Conservation (phyloP, 53 echinoderm and acorn worm genomes). For the Henricia sp. region DNA sequence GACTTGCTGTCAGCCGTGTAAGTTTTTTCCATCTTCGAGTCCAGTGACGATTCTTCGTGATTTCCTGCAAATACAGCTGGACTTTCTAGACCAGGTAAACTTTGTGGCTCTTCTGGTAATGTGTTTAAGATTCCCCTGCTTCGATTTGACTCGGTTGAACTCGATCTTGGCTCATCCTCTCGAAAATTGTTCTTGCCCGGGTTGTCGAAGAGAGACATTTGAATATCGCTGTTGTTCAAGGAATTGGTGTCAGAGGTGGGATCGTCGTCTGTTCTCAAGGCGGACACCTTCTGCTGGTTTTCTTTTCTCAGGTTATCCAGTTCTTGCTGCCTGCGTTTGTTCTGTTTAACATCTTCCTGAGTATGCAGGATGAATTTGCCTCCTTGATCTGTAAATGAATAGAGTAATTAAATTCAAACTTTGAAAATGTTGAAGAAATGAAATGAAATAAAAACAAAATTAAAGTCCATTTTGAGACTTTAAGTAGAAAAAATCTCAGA, state of each 20-base stretch:
- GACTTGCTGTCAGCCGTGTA: too few species aligned
- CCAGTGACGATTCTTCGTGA: too few species aligned
- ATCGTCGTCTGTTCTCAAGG: neutral
- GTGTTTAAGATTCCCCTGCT: constrained; percentile 10
- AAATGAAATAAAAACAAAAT: too few species aligned
- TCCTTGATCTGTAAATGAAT: constrained; percentile 45
- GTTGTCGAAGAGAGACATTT: constrained; percentile 44
- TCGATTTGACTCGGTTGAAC: neutral
- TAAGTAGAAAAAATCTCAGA: too few species aligned
- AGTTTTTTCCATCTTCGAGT: constrained; percentile 22
- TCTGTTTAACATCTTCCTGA: constrained; percentile 60
- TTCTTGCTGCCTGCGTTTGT: constrained; percentile 68
- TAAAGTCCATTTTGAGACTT: too few species aligned
- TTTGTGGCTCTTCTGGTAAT: neutral
- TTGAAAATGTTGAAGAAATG: too few species aligned
- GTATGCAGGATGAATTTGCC: constrained; percentile 60
- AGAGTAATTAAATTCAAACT: too few species aligned
- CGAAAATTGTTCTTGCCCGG: neutral
- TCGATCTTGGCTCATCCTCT: neutral
- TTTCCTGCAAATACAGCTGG: constrained; percentile 37
- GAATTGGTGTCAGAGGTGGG: constrained; percentile 25
- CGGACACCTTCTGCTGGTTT: constrained; percentile 29
- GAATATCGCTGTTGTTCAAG: constrained; percentile 48
- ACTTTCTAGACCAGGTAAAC: neutral
- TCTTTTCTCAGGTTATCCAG: constrained; percentile 64